Conservation (phyloP, 2,888 invertebrate genomes). For the Notocelia uddmanniana region DNA sequence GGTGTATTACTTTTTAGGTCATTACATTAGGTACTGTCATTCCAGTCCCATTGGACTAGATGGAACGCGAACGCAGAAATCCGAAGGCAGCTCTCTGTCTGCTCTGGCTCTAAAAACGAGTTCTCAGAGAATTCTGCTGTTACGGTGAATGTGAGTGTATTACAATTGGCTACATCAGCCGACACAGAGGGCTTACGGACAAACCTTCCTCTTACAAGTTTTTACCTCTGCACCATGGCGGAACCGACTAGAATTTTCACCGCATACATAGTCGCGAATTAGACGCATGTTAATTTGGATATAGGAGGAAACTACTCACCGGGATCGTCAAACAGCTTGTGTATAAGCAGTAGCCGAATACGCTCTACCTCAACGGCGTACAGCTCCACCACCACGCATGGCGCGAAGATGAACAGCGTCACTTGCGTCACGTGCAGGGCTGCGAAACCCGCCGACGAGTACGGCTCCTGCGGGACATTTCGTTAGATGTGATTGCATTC, state of each 20-base stretch:
- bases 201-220: not conserved
- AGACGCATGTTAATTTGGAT: too few relatives aligned
- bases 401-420: conserved; percentile 68
- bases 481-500: not conserved
- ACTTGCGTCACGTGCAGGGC: conserved; percentile 68
- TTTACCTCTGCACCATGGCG: not conserved
- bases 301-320: conserved; percentile 54
- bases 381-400: conserved; percentile 69
- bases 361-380: conserved; percentile 70
- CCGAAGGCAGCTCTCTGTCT: too few relatives aligned
- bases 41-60: too few relatives aligned
- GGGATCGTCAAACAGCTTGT: conserved; percentile 64
- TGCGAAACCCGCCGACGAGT: conserved; percentile 59
- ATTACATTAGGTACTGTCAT: too few relatives aligned
- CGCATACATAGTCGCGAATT: too few relatives aligned
- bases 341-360: conserved; percentile 65
- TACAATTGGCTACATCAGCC: not conserved
- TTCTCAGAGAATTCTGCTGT: not conserved
- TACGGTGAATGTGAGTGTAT: not conserved
- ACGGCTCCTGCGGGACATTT: conserved; percentile 60
- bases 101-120: too few relatives aligned
- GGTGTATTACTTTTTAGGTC: too few relatives aligned
- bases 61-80: too few relatives aligned
- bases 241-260: too few relatives aligned
- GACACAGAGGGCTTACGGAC: not conserved